A percentile compares a stretch with the other conserved stretches of the same genome.
These are phyloP conservation scores for Dolomedes plantarius DNA, from an alignment of 2,888 invertebrate genomes.

Conservation along the genomic window DNA sequence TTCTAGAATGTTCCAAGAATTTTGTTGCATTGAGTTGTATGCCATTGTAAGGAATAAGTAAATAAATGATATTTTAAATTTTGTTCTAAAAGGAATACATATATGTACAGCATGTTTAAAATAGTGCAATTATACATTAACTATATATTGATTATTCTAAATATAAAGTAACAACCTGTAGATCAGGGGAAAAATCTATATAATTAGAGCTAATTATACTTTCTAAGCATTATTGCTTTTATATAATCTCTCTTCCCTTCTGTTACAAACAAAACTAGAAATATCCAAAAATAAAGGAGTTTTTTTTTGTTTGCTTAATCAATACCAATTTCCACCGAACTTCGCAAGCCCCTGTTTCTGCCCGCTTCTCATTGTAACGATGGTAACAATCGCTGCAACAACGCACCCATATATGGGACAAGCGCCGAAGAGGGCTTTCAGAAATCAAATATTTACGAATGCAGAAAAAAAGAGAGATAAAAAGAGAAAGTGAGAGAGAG, in stretches of 20 bases:
- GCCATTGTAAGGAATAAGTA: too few species aligned
- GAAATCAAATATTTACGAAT: slow-evolving; percentile 66
- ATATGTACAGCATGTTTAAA: too few species aligned
- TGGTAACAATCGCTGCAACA: slow-evolving; percentile 63
- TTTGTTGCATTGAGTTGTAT: too few species aligned
- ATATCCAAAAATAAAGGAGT: neutral
- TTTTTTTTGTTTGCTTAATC: neutral
- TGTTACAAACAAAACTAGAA: neutral
- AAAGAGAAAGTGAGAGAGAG: slow-evolving; percentile 14
- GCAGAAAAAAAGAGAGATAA: slow-evolving; percentile 15
- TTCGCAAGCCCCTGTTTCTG: neutral
- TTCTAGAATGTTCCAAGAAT: too few species aligned
- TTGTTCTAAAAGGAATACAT: too few species aligned
- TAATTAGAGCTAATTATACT: too few species aligned
- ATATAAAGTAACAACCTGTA: too few species aligned
- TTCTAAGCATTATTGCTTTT: too few species aligned
- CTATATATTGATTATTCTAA: too few species aligned
- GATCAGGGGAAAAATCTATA: too few species aligned
- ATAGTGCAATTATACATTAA: too few species aligned
- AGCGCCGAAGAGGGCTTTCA: neutral
- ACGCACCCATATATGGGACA: slow-evolving; percentile 8
- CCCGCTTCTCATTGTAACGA: slow-evolving; percentile 32
- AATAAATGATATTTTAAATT: too few species aligned
- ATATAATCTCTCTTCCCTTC: neutral
- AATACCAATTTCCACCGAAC: slow-evolving; percentile 2